Evolutionary conservation across 2,113 vertebrate species (phyloP).

Genomic region (Anhinga anhinga): DNA sequence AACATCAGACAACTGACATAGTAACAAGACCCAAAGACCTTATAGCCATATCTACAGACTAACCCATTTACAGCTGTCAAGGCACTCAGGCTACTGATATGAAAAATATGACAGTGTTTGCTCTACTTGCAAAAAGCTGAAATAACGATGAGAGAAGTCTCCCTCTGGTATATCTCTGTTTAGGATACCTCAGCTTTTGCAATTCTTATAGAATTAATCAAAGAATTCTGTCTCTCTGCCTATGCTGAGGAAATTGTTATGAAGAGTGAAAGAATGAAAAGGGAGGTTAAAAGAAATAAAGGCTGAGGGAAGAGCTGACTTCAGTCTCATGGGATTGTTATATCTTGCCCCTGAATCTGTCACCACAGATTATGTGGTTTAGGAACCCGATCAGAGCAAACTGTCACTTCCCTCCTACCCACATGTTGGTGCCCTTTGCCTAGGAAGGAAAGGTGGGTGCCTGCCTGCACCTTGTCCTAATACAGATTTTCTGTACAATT

Average conservation of each 20-base stretch:
- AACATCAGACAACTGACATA: neutral
- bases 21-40: neutral
- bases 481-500: neutral
- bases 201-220: neutral
- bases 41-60: neutral
- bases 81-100: neutral
- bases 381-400: neutral
- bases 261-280: neutral
- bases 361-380: neutral
- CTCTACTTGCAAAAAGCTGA: neutral
- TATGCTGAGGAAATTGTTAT: neutral
- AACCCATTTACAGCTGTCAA: neutral
- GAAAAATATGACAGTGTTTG: neutral
- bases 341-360: neutral
- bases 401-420: neutral
- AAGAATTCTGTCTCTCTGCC: neutral
- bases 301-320: neutral
- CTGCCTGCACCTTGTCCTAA: neutral
- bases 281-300: neutral
- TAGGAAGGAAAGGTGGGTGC: neutral
- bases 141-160: neutral
- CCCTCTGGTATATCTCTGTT: neutral
- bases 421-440: neutral
- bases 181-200: neutral
- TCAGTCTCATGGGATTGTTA: neutral